phyloP scores from a whole-genome alignment of 2,888 invertebrate species.

The Synergus itoensis region DNA sequence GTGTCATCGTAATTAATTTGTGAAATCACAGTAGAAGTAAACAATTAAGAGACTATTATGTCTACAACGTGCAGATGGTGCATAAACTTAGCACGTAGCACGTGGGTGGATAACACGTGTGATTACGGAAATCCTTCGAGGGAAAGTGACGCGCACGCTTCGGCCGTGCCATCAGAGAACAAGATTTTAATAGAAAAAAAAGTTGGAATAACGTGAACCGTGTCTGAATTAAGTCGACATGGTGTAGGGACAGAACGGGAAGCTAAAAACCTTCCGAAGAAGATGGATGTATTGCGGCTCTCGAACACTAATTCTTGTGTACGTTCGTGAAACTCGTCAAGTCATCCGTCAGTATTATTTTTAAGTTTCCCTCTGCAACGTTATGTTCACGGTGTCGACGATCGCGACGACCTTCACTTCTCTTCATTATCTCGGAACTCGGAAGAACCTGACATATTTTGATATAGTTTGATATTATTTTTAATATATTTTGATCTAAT shows the following conservation, averaged over 20 bases:
- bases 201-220: background rate
- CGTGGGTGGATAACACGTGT: conserved; percentile 26
- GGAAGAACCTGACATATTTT: too few relatives aligned
- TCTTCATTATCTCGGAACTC: background rate
- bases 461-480: too few relatives aligned
- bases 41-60: background rate
- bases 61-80: background rate
- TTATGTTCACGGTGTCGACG: conserved; percentile 1
- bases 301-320: conserved; percentile 1
- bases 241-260: background rate
- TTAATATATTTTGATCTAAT: too few relatives aligned
- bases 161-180: conserved; percentile 5
- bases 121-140: background rate
- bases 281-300: conserved; percentile 6
- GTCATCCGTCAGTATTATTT: conserved; percentile 20
- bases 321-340: conserved; percentile 6
- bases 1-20: background rate
- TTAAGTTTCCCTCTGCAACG: background rate
- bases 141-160: background rate
- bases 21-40: background rate
- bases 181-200: conserved; percentile 6
- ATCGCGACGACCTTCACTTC: background rate
- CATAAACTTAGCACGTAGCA: background rate
- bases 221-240: background rate
- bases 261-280: conserved; percentile 5